Evolutionary conservation across 2,888 invertebrate genomes (phyloP).

Genomic region (Torymus aiolomorphi): DNA sequence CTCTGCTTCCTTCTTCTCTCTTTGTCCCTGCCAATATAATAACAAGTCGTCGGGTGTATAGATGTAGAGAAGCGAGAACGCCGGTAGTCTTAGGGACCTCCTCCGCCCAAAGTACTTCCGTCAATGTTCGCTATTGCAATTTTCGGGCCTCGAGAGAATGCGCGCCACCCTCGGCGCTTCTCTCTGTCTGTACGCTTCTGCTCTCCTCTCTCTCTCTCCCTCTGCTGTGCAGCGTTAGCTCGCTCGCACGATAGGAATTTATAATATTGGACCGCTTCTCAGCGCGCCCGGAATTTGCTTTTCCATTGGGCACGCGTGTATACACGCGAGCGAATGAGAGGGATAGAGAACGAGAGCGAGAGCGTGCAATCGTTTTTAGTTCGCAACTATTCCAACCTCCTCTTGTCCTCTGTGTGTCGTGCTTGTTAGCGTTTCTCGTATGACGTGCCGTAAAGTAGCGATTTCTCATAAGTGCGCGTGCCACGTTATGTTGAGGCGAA

Average conservation of each 20-base stretch:
- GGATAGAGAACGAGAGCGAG: too few species aligned
- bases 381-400: slow-evolving; percentile 35
- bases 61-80: background rate
- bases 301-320: slow-evolving; percentile 36
- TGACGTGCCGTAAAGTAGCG: too few species aligned
- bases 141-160: slow-evolving; percentile 60
- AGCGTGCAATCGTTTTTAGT: slow-evolving; percentile 49
- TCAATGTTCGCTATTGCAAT: slow-evolving; percentile 57
- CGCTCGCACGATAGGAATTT: slow-evolving; percentile 53
- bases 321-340: too few species aligned
- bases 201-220: background rate
- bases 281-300: slow-evolving; percentile 48
- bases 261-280: slow-evolving; percentile 55
- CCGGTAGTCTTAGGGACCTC: slow-evolving; percentile 20
- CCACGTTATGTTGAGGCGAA: too few species aligned
- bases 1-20: slow-evolving; percentile 8
- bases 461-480: too few species aligned
- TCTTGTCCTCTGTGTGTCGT: background rate
- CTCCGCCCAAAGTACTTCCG: slow-evolving; percentile 52
- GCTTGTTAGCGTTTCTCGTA: too few species aligned
- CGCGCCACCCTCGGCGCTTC: slow-evolving; percentile 20
- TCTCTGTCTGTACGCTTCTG: background rate
- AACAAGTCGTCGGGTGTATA: slow-evolving; percentile 26
- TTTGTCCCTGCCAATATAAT: slow-evolving; percentile 48
- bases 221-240: background rate